Evolutionary conservation across 2,113 vertebrate species (phyloP), one percentile per base, ranked within the genome.

Genomic region (Laticauda colubrina): DNA sequence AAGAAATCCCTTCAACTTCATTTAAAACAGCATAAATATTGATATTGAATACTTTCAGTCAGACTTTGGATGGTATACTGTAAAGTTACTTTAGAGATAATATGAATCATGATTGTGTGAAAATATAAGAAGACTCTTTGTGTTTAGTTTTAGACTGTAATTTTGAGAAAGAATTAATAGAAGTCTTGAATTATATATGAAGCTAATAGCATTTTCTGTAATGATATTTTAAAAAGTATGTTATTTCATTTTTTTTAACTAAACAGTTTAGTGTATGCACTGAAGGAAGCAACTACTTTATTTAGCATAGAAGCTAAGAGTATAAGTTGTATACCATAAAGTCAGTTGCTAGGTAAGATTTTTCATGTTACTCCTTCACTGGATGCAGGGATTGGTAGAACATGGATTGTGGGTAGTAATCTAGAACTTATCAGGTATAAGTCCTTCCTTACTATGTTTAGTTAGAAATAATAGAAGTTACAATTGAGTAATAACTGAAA

Each of bases 1-100:
- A 94, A 91, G 45, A 95, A 95, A 29, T 34, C 43, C 54, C 23
- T 61, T 3, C 90, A 57, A 75, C 92, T 89, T 94, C 95, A 75
- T 89, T 91, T 94, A 94, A 59, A 93, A 89, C 39, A n/a, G 34
- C 81, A 75, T 93, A 92, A 56, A 23, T 57, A 29, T 20, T 91
- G 90, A 93, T 2, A 85, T 29, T 93, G 92, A 88, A 43, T 90
- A 91, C 43, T 51, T 5, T 21, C 91, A 91, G 14, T 88, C 91
- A 56, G 91, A 93, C 69, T 45, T 0, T 12, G 2, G 1, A 8
- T 91, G 85, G n/a, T 23, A 93, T 43, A 92, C 12, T 85, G 23
- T 89, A 93, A 93, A 89, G 45, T 89, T 69, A 57, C 45, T 18
- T 29, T 55, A 53, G 11, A 53, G 59, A 91, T n/a, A 29, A 3